phyloP scores from a whole-genome alignment of 2,888 invertebrate genomes.

The Spilosoma lubricipeda region DNA sequence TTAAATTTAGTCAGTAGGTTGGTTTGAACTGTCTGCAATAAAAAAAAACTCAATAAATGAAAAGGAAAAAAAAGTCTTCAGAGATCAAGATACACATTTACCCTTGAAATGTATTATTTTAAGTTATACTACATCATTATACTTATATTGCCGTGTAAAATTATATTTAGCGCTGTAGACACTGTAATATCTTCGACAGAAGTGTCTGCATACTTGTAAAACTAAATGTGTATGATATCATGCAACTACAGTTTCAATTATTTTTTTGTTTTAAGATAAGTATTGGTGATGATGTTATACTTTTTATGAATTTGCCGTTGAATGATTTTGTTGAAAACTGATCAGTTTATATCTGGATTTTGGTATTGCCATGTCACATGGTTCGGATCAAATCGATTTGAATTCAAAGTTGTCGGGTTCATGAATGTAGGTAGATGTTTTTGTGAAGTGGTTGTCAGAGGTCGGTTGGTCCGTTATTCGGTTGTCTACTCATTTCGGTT shows the following conservation, averaged over 20 bases:
- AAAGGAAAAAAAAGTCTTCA: background rate
- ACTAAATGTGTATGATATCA: background rate
- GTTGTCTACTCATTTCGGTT: conserved; percentile 3
- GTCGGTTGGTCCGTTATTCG: background rate
- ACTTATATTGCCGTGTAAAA: background rate
- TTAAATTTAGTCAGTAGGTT: conserved; percentile 5
- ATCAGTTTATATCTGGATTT: conserved; percentile 21
- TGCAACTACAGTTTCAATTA: background rate
- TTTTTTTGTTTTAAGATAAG: background rate
- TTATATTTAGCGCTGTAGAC: background rate
- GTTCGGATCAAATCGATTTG: background rate
- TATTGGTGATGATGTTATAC: conserved; percentile 5
- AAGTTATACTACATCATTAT: background rate
- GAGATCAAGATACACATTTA: background rate
- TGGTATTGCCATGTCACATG: conserved; percentile 1
- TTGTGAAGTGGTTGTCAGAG: background rate
- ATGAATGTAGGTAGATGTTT: background rate
- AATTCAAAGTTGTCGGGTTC: background rate
- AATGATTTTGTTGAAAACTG: conserved; percentile 22
- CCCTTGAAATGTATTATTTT: background rate
- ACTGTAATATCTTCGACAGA: background rate
- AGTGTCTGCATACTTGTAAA: background rate
- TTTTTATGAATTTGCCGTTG: conserved; percentile 7
- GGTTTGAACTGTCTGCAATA: conserved; percentile 5
- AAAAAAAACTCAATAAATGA: background rate